Evolutionary conservation across 2,797 vertebrate genomes (phyloP).

Genomic region (Podarcis lilfordi): DNA sequence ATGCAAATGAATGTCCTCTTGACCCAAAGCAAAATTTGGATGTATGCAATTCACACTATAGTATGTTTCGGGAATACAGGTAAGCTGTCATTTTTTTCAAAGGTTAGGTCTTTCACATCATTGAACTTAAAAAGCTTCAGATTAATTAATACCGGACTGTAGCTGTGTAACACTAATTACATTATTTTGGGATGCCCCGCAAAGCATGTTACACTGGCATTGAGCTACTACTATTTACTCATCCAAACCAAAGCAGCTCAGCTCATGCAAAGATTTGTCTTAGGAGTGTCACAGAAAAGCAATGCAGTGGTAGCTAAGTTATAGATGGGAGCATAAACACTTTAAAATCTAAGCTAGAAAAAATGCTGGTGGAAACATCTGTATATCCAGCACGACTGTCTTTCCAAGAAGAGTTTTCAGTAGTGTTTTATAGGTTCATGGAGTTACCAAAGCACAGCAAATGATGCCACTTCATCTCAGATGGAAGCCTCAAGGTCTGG

Average conservation of each 20-base stretch:
- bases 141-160: not conserved
- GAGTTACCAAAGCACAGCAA: slow-evolving; percentile 17
- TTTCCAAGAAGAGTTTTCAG: slow-evolving; percentile 6
- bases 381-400: not conserved
- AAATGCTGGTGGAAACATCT: not conserved
- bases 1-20: slow-evolving; percentile 5
- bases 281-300: slow-evolving; percentile 34
- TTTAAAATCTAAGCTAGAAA: slow-evolving; percentile 18
- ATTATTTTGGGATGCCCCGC: slow-evolving; percentile 11
- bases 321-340: not conserved
- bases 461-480: slow-evolving; percentile 25
- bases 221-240: slow-evolving; percentile 24
- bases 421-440: slow-evolving; percentile 17
- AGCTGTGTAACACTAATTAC: not conserved
- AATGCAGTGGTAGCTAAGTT: slow-evolving; percentile 6
- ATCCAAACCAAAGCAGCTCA: slow-evolving; percentile 32
- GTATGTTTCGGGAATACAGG: not conserved
- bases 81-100: slow-evolving; percentile 42
- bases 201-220: slow-evolving; percentile 36
- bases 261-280: slow-evolving; percentile 20
- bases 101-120: not conserved
- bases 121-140: not conserved
- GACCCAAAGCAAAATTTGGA: slow-evolving; percentile 33
- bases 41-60: slow-evolving; percentile 17
- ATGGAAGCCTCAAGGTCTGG: slow-evolving; percentile 22